A percentile compares a stretch with the other conserved stretches of the same genome.
phyloP scores from a whole-genome alignment of 1,140 invertebrate species.

The Penaeus japonicus region DNA sequence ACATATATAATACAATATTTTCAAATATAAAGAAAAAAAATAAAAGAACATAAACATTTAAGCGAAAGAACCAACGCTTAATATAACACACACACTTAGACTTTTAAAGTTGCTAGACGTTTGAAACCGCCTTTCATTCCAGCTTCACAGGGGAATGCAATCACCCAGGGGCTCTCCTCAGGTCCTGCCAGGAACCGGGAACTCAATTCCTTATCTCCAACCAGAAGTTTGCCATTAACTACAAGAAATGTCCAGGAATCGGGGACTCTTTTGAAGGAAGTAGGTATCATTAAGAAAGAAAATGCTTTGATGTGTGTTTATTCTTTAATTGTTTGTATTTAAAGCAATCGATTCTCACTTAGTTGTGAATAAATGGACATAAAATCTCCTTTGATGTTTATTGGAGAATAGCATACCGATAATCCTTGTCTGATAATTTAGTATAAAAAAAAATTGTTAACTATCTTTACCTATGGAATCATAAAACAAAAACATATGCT shows the following conservation, averaged over 20 bases:
- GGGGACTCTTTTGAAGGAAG: conserved; percentile 60
- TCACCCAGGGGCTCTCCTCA: conserved; percentile 85
- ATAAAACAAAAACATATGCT: no score
- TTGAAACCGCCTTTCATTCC: background rate
- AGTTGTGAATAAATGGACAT: no score
- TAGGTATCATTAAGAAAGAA: conserved; percentile 12
- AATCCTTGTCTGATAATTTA: no score
- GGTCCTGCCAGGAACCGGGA: conserved; percentile 93
- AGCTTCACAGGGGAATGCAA: conserved; percentile 87
- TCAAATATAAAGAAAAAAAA: no score
- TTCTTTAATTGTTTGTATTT: background rate
- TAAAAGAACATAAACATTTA: no score
- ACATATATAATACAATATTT: no score
- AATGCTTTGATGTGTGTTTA: background rate
- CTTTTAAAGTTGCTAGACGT: no score
- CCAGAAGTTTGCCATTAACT: conserved; percentile 95
- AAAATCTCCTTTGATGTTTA: no score
- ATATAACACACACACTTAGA: background rate
- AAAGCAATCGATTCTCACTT: background rate
- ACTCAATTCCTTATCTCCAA: conserved; percentile 95
- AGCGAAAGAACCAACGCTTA: no score
- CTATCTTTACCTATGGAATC: no score
- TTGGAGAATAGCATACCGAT: no score
- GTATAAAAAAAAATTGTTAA: no score
- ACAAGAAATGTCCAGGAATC: conserved; percentile 85